phyloP scores from a whole-genome alignment of 2,888 invertebrate genomes.

The Stegophylla sp. region DNA sequence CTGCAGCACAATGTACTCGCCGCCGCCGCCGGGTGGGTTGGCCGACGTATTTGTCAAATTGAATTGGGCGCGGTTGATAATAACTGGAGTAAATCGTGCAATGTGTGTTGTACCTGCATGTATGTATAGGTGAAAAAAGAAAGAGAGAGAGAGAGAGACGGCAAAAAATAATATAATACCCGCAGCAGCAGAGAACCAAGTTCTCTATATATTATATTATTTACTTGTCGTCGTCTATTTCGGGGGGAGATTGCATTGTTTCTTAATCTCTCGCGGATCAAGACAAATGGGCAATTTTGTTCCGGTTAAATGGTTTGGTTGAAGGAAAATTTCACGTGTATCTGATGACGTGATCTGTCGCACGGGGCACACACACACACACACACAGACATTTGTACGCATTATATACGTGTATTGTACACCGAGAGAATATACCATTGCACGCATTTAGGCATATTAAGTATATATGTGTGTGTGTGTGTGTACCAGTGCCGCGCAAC shows the following conservation, averaged over 20 bases:
- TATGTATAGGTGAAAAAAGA: neutral
- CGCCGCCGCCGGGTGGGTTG: constrained; percentile 30
- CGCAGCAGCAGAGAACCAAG: neutral
- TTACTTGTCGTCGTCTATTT: constrained; percentile 25
- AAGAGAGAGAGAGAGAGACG: neutral
- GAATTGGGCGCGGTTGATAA: constrained; percentile 54
- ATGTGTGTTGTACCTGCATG: too few species aligned
- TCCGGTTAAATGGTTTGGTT: constrained; percentile 43
- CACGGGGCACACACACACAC: neutral
- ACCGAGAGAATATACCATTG: neutral
- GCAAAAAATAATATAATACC: constrained; percentile 5
- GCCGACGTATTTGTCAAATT: constrained; percentile 51
- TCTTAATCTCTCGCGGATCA: constrained; percentile 50
- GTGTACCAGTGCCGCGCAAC: neutral
- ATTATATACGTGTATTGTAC: neutral
- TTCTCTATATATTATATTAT: too few species aligned
- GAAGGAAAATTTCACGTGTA: neutral
- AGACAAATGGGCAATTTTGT: constrained; percentile 31
- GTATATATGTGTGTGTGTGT: neutral
- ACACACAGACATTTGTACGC: neutral
- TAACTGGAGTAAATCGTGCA: neutral
- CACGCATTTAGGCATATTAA: neutral
- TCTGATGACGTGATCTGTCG: neutral
- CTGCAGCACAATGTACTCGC: constrained; percentile 28
- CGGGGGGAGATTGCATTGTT: constrained; percentile 46